phyloP scores from a whole-genome alignment of 2,113 vertebrate species.

The Mus spicilegus region DNA sequence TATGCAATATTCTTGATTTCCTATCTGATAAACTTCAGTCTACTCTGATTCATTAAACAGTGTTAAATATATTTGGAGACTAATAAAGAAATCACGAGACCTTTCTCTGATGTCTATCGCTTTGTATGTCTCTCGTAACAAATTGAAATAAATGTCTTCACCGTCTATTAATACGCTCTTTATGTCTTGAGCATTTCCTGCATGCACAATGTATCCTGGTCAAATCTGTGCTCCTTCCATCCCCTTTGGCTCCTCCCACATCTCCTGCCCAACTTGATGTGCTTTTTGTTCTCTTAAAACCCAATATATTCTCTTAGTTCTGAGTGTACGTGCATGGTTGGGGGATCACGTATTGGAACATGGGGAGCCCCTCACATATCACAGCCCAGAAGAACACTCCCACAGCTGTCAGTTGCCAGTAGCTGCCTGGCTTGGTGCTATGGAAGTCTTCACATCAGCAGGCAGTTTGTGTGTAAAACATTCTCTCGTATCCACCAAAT shows the following conservation, averaged over 20 bases:
- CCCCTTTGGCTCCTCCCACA: neutral
- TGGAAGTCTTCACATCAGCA: neutral
- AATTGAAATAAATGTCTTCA: neutral
- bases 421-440: neutral
- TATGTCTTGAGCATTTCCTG: neutral
- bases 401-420: neutral
- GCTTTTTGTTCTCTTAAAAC: neutral
- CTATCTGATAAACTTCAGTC: neutral
- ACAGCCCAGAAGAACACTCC: neutral
- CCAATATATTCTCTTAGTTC: neutral
- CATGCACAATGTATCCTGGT: neutral
- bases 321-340: neutral
- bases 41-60: neutral
- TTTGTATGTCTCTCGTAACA: neutral
- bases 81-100: neutral
- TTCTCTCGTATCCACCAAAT: neutral
- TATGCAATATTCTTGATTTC: neutral
- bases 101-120: neutral
- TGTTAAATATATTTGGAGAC: neutral
- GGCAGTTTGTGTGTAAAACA: neutral
- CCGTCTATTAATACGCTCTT: neutral
- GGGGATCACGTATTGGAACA: neutral
- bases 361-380: neutral
- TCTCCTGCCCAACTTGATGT: neutral
- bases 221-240: neutral